Evolutionary conservation across 2,888 invertebrate genomes (phyloP).

Genomic region (Coleophora deauratella): DNA sequence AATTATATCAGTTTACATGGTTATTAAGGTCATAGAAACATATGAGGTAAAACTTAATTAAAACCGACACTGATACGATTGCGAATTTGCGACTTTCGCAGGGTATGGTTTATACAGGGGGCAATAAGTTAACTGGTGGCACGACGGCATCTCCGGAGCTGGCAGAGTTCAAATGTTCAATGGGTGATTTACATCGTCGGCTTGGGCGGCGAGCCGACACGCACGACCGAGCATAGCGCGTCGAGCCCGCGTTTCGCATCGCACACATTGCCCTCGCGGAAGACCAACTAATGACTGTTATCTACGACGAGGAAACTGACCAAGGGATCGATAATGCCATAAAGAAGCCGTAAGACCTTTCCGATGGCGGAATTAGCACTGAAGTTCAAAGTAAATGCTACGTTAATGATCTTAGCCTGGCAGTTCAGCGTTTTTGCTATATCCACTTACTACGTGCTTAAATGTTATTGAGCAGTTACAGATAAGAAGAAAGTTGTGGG

Average conservation of each 20-base stretch:
- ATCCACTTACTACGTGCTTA: no score
- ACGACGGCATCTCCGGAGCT: neutral
- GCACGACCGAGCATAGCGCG: constrained; percentile 45
- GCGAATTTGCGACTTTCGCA: neutral
- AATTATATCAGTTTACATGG: constrained; percentile 7
- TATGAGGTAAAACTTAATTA: constrained; percentile 3
- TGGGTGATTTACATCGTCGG: constrained; percentile 25
- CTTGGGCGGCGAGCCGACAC: constrained; percentile 30
- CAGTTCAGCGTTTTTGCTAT: no score
- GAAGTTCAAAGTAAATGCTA: no score
- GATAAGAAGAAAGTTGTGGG: no score
- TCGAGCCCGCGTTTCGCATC: constrained; percentile 29
- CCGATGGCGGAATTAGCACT: constrained; percentile 2
- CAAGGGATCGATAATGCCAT: constrained; percentile 3
- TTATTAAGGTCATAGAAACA: constrained; percentile 7
- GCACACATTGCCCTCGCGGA: constrained; percentile 4
- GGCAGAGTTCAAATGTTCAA: constrained; percentile 19
- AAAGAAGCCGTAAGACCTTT: constrained; percentile 1
- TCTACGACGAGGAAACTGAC: constrained; percentile 1
- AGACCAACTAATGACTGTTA: constrained; percentile 10
- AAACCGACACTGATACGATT: neutral
- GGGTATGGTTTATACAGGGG: no score
- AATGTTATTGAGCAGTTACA: no score
- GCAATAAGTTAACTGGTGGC: no score
- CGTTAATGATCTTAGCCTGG: no score